These are phyloP conservation scores for Protonemura montana DNA, from an alignment of 2,888 invertebrate species.

Conservation along the genomic window DNA sequence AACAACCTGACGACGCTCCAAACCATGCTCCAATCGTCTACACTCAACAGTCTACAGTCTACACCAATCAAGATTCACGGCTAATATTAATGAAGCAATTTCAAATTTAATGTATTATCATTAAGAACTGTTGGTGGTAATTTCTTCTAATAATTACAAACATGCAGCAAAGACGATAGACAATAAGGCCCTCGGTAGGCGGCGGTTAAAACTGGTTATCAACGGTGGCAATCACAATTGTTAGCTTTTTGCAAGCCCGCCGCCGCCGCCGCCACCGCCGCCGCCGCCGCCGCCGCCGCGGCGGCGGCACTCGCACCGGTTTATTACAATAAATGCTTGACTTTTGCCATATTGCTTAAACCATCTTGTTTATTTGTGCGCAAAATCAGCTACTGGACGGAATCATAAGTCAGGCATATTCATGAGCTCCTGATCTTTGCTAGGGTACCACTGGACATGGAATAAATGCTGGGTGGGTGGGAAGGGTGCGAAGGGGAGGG, in stretches of 20 bases:
- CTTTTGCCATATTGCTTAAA: conserved; percentile 37
- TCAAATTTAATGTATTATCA: conserved; percentile 29
- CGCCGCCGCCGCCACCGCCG: conserved; percentile 17
- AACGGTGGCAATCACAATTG: conserved; percentile 17
- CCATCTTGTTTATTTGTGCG: conserved; percentile 29
- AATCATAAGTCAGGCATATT: conserved; percentile 33
- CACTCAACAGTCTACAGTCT: not conserved
- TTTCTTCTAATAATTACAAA: conserved; percentile 20
- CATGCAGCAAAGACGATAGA: conserved; percentile 22
- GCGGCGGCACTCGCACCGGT: not conserved
- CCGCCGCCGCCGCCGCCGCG: conserved; percentile 23
- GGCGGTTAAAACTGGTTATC: conserved; percentile 25
- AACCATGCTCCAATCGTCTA: no score
- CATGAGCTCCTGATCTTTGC: not conserved
- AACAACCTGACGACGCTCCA: no score
- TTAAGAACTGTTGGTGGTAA: conserved; percentile 23
- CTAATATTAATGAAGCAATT: conserved; percentile 36
- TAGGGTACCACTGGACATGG: not conserved
- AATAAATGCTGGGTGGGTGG: not conserved
- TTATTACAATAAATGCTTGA: conserved; percentile 39
- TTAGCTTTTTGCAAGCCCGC: not conserved
- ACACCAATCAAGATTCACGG: not conserved
- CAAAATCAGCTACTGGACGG: conserved; percentile 29
- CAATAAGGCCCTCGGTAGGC: conserved; percentile 34
- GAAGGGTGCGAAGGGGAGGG: not conserved